A percentile compares a stretch with the other conserved stretches of the same genome.
Evolutionary conservation across 2,113 vertebrate species (phyloP).

Genomic region (Tragulus kanchil): DNA sequence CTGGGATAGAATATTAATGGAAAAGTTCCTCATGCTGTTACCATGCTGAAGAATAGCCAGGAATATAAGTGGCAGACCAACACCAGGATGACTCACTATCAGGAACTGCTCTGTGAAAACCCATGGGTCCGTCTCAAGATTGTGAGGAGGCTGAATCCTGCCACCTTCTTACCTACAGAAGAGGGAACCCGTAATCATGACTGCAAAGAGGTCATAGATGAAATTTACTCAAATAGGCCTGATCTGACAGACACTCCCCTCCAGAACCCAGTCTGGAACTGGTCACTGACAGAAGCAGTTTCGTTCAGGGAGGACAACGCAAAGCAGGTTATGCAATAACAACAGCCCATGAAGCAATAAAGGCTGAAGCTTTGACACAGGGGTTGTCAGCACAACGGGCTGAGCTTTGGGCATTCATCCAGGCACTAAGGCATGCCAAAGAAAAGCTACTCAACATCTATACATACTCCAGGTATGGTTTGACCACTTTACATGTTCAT

Average conservation of each 20-base stretch:
- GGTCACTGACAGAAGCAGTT: background rate
- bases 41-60: fast-evolving
- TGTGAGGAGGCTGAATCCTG: background rate
- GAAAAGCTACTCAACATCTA: background rate
- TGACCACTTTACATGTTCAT: background rate
- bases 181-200: background rate
- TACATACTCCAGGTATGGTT: fast-evolving
- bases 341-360: background rate
- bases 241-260: background rate
- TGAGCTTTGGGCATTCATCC: background rate
- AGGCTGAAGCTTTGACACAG: background rate
- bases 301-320: fast-evolving
- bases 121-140: fast-evolving
- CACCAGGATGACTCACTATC: background rate
- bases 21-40: background rate
- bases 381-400: background rate
- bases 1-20: background rate
- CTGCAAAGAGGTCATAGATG: background rate
- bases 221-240: background rate
- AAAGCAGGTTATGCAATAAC: background rate
- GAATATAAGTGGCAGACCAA: background rate
- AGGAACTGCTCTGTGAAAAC: background rate
- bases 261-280: background rate
- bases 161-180: background rate
- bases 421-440: background rate